Evolutionary conservation across 2,113 vertebrate species (phyloP).

Genomic region (Rhabdomys dilectus): DNA sequence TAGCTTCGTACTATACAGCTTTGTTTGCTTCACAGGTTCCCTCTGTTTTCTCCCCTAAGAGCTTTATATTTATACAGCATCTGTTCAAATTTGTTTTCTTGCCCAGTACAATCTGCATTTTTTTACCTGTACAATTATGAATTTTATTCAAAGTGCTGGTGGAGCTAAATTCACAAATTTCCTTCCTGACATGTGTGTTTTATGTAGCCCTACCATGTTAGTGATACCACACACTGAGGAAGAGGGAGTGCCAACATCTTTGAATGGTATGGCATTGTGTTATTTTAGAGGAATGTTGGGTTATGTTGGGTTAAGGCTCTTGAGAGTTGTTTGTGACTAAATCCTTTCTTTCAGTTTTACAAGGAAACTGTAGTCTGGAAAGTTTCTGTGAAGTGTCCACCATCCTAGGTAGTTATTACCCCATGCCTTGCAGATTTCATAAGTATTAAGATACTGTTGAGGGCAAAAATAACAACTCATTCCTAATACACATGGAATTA

Average conservation of each 20-base stretch:
- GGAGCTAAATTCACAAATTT: conserved; percentile 24
- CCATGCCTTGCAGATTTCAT: not conserved
- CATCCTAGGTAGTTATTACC: not conserved
- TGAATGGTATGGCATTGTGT: not conserved
- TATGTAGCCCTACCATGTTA: not conserved
- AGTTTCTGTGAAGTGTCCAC: not conserved
- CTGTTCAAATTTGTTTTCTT: conserved; percentile 59
- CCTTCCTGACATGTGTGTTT: not conserved
- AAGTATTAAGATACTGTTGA: not conserved
- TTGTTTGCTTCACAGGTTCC: conserved; percentile 48
- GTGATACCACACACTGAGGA: not conserved
- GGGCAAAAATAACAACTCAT: not conserved
- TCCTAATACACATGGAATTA: not conserved
- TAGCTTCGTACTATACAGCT: conserved; percentile 18
- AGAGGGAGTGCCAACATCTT: not conserved
- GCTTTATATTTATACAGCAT: conserved; percentile 56
- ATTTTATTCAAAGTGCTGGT: not conserved
- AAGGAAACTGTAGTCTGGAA: conserved; percentile 24
- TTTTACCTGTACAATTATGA: conserved; percentile 28
- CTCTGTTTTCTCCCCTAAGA: conserved; percentile 38
- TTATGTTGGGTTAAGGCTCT: not conserved
- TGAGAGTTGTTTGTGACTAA: not conserved
- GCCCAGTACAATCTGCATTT: conserved; percentile 14
- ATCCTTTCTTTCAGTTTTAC: not conserved
- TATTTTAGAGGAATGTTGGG: not conserved